phyloP scores from a whole-genome alignment of 2,113 vertebrate species.

The Pygoscelis adeliae region DNA sequence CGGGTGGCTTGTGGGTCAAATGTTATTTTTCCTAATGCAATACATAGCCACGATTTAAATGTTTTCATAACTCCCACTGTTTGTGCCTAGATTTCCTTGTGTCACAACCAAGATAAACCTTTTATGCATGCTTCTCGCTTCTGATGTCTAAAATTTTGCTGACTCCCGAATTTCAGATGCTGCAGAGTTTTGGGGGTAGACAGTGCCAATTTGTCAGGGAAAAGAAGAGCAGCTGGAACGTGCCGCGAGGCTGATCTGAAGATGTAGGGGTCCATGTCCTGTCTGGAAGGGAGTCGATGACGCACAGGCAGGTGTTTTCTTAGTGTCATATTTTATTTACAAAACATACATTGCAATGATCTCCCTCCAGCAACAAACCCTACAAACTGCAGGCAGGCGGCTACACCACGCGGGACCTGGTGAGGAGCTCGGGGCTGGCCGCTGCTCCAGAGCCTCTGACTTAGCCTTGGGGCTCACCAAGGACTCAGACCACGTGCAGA shows the following conservation, averaged over 20 bases:
- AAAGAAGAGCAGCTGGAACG: neutral
- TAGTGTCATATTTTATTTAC: conserved; percentile 60
- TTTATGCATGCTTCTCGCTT: neutral
- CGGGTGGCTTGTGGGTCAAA: neutral
- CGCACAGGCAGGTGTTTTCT: conserved; percentile 34
- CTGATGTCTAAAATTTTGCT: neutral
- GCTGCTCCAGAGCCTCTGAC: neutral
- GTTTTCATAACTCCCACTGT: conserved; percentile 25
- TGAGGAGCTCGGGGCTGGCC: neutral
- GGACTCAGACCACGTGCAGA: neutral
- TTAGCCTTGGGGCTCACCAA: neutral
- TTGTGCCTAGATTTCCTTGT: neutral
- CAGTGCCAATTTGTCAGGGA: neutral
- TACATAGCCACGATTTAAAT: neutral
- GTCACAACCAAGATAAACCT: neutral
- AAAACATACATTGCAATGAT: neutral
- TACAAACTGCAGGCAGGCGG: neutral
- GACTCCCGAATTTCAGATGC: neutral
- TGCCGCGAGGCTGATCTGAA: neutral
- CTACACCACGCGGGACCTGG: fast-evolving
- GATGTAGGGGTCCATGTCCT: neutral
- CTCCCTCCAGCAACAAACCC: neutral
- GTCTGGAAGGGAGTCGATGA: neutral
- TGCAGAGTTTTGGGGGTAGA: neutral
- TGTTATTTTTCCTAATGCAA: neutral